Conservation (phyloP, 2,113 vertebrate species). For the Myotis brandtii region DNA sequence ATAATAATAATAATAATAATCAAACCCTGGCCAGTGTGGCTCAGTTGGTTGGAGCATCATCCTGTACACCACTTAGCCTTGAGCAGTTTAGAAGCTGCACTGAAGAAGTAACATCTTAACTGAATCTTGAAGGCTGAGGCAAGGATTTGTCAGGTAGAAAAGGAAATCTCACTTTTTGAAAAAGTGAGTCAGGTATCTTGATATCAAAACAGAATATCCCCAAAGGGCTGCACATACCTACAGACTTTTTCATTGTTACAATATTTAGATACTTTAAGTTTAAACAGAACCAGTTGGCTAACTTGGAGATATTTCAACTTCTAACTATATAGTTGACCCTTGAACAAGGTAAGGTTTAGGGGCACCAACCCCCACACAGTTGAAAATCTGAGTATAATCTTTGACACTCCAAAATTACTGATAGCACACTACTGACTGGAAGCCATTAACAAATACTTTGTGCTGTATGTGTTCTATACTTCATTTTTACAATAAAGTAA, state of each 20-base stretch:
- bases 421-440: neutral
- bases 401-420: neutral
- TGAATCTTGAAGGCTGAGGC: neutral
- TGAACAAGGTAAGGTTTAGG: neutral
- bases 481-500: neutral
- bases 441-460: neutral
- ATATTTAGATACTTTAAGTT: neutral
- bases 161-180: neutral
- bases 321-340: neutral
- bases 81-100: neutral
- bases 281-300: neutral
- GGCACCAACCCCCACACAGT: neutral
- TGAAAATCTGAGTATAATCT: neutral
- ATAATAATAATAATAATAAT: neutral
- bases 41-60: neutral
- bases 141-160: neutral
- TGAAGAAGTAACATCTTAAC: neutral
- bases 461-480: neutral
- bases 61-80: neutral
- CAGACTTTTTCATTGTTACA: conserved; percentile 3
- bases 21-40: neutral
- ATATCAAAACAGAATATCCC: neutral
- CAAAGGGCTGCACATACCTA: neutral
- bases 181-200: conserved; percentile 31
- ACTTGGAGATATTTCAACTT: neutral